These are phyloP conservation scores for Pseudococcus longispinus DNA, from an alignment of 2,888 invertebrate genomes.

Conservation along the genomic window DNA sequence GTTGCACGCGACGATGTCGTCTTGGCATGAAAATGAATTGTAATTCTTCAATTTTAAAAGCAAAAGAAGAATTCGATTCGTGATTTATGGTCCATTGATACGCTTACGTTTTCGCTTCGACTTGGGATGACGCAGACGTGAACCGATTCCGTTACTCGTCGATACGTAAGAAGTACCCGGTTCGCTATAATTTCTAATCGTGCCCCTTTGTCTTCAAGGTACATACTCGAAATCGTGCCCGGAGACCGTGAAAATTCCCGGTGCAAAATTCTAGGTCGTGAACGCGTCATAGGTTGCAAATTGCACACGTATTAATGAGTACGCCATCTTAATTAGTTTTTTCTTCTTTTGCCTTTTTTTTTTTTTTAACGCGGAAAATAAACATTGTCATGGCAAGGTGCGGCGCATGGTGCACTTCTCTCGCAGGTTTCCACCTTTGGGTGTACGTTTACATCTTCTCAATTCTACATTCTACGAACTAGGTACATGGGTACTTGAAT, in stretches of 20 bases:
- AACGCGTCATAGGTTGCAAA: background rate
- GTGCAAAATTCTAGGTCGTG: conserved; percentile 13
- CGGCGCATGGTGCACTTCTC: background rate
- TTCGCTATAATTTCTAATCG: background rate
- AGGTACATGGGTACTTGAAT: background rate
- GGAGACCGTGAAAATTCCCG: conserved; percentile 2
- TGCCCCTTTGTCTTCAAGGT: background rate
- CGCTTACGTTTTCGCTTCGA: conserved; percentile 1
- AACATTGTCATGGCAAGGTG: background rate
- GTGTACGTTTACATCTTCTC: background rate
- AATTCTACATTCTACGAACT: too few species aligned
- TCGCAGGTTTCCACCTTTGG: background rate
- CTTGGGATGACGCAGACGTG: background rate
- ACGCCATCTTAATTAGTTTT: background rate
- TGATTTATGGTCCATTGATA: conserved; percentile 32
- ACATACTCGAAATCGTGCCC: background rate
- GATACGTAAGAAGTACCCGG: background rate
- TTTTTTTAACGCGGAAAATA: conserved; percentile 2
- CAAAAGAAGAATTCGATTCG: background rate
- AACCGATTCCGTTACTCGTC: background rate
- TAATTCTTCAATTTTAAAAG: background rate
- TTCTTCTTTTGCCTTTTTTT: background rate
- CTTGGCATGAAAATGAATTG: background rate
- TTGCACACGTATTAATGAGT: background rate
- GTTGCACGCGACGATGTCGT: background rate